Evolutionary conservation across 1,140 invertebrate species (phyloP).

Genomic region (Mactra quadrangularis): DNA sequence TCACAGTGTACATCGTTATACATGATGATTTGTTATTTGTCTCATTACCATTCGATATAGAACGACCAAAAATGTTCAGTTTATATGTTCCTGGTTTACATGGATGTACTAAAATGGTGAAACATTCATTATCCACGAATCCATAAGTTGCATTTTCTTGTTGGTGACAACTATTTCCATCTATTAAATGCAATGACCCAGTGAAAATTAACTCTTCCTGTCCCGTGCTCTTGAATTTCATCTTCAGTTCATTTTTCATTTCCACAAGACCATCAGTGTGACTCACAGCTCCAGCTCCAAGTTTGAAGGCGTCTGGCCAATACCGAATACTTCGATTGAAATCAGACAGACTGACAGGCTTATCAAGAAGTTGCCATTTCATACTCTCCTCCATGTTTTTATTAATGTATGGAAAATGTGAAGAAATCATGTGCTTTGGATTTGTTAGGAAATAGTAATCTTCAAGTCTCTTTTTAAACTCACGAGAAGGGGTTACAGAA

Average conservation of each 20-base stretch:
- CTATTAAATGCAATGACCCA: slow-evolving; percentile 6
- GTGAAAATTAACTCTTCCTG: slow-evolving; percentile 7
- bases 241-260: slow-evolving; percentile 54
- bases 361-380: slow-evolving; percentile 62
- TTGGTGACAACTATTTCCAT: slow-evolving; percentile 22
- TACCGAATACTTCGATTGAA: slow-evolving; percentile 48
- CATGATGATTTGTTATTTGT: slow-evolving; percentile 4
- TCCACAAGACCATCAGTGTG: slow-evolving; percentile 38
- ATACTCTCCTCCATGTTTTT: slow-evolving; percentile 63
- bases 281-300: slow-evolving; percentile 35
- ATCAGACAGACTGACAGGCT: slow-evolving; percentile 56
- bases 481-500: slow-evolving; percentile 51
- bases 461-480: slow-evolving; percentile 63
- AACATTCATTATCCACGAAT: slow-evolving; percentile 2
- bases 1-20: slow-evolving; percentile 39
- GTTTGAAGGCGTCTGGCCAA: slow-evolving; percentile 19
- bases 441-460: slow-evolving; percentile 84
- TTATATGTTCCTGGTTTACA: slow-evolving; percentile 42
- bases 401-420: slow-evolving; percentile 84
- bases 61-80: slow-evolving; percentile 47
- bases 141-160: slow-evolving; percentile 21
- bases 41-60: background rate
- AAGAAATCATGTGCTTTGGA: slow-evolving; percentile 83
- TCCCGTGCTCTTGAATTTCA: slow-evolving; percentile 44
- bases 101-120: slow-evolving; percentile 45